Evolutionary conservation across 1,140 invertebrate species (phyloP).

Genomic region (Drosophila neocordata): DNA sequence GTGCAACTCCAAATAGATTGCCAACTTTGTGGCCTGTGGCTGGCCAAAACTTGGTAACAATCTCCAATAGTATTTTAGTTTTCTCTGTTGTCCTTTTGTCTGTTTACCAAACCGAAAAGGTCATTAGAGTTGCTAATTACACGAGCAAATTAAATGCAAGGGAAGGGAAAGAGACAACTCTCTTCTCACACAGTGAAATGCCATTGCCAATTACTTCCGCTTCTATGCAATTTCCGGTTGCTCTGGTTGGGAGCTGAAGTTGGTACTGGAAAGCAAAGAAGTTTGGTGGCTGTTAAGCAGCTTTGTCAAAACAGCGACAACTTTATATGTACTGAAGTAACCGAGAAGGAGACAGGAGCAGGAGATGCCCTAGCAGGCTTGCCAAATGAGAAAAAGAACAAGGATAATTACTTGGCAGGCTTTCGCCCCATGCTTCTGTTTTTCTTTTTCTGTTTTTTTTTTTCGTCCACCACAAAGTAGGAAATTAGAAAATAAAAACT

Average conservation of each 20-base stretch:
- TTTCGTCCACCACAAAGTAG: constrained; percentile 57
- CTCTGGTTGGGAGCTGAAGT: constrained; percentile 39
- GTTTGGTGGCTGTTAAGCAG: constrained; percentile 64
- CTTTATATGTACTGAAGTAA: constrained; percentile 52
- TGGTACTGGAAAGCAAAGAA: neutral
- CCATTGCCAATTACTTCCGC: constrained; percentile 73
- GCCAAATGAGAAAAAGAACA: constrained; percentile 47
- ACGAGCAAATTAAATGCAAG: constrained; percentile 47
- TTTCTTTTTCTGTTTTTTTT: neutral
- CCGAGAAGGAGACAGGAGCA: neutral
- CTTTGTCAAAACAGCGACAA: constrained; percentile 70
- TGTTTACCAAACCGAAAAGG: constrained; percentile 35
- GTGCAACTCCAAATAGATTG: constrained; percentile 70
- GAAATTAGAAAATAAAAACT: constrained; percentile 80
- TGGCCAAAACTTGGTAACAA: constrained; percentile 4
- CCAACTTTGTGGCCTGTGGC: constrained; percentile 17
- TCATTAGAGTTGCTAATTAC: constrained; percentile 74
- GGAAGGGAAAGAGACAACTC: constrained; percentile 6
- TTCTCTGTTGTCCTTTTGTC: constrained; percentile 2
- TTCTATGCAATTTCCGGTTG: constrained; percentile 73
- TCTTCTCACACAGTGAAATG: constrained; percentile 15
- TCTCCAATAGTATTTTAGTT: constrained; percentile 31
- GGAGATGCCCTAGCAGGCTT: constrained; percentile 12
- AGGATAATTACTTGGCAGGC: constrained; percentile 73
- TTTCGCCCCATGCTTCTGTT: neutral